Evolutionary conservation across 2,888 invertebrate genomes (phyloP).

Genomic region (Ditula angustiorana): DNA sequence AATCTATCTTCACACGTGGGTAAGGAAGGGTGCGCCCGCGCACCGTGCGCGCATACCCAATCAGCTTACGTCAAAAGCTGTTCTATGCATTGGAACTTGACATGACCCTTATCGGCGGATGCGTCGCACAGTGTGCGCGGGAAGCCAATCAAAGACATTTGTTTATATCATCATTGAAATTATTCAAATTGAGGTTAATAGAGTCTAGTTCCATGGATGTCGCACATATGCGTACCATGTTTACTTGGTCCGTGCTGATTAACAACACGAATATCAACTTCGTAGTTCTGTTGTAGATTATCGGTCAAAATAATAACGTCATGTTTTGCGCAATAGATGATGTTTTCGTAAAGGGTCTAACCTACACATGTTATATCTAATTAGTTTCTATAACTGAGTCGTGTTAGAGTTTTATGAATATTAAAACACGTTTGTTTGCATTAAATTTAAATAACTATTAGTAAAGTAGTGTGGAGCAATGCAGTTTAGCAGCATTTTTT

Average conservation of each 20-base stretch:
- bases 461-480: slow-evolving; percentile 58
- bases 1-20: slow-evolving; percentile 52
- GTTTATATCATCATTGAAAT: slow-evolving; percentile 77
- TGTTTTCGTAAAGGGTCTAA: slow-evolving; percentile 36
- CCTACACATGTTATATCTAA: slow-evolving; percentile 10
- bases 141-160: slow-evolving; percentile 75
- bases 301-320: slow-evolving; percentile 49
- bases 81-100: slow-evolving; percentile 61
- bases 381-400: slow-evolving; percentile 14
- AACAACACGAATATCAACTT: slow-evolving; percentile 62
- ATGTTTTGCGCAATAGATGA: slow-evolving; percentile 53
- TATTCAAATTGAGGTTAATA: slow-evolving; percentile 83
- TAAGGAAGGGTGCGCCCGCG: slow-evolving; percentile 46
- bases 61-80: slow-evolving; percentile 53
- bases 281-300: slow-evolving; percentile 27
- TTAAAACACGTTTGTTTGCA: neutral
- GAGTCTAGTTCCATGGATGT: slow-evolving; percentile 77
- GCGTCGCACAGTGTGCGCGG: slow-evolving; percentile 67
- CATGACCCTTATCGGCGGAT: slow-evolving; percentile 75
- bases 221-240: slow-evolving; percentile 82
- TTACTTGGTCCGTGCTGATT: slow-evolving; percentile 71
- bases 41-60: slow-evolving; percentile 48
- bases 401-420: neutral
- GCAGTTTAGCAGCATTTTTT: slow-evolving; percentile 61
- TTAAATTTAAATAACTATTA: slow-evolving; percentile 3